phyloP scores from a whole-genome alignment of 2,888 invertebrate species.

The Phlogophora meticulosa region DNA sequence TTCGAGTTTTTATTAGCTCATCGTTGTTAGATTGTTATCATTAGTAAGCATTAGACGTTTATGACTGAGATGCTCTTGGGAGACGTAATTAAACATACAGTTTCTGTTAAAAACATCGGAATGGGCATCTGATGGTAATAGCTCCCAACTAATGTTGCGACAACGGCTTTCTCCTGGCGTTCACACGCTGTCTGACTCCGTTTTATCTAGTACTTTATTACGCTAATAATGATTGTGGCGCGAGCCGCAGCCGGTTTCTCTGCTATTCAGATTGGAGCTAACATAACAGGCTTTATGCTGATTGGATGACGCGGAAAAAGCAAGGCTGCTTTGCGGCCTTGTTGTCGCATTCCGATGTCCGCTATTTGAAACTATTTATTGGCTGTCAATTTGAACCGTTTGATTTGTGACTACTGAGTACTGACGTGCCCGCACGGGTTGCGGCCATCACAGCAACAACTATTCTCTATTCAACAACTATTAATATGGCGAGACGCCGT shows the following conservation, averaged over 20 bases:
- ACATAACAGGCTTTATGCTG: conserved; percentile 84
- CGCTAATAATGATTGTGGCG: conserved; percentile 88
- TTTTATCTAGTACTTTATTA: conserved; percentile 90
- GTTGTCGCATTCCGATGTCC: conserved; percentile 85
- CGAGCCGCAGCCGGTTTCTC: conserved; percentile 87
- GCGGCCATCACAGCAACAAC: conserved; percentile 53
- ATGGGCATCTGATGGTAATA: conserved; percentile 80
- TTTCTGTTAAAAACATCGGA: conserved; percentile 76
- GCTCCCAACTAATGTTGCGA: conserved; percentile 84
- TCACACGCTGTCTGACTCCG: conserved; percentile 89
- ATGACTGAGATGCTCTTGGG: conserved; percentile 68
- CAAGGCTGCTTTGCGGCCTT: conserved; percentile 88
- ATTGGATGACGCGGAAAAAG: conserved; percentile 88
- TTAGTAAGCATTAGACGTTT: conserved; percentile 74
- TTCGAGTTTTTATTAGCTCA: conserved; percentile 70
- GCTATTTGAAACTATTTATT: conserved; percentile 82
- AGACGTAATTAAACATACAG: conserved; percentile 76
- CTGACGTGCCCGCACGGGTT: conserved; percentile 55
- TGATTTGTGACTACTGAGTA: conserved; percentile 76
- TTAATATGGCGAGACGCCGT: conserved; percentile 71
- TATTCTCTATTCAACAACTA: conserved; percentile 64
- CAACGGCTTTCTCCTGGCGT: conserved; percentile 88
- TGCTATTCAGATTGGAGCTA: conserved; percentile 82
- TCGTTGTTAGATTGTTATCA: conserved; percentile 73
- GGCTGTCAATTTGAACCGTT: conserved; percentile 78